These are phyloP conservation scores for Helobdella robusta DNA, from an alignment of 2,888 invertebrate species.

Conservation along the genomic window DNA sequence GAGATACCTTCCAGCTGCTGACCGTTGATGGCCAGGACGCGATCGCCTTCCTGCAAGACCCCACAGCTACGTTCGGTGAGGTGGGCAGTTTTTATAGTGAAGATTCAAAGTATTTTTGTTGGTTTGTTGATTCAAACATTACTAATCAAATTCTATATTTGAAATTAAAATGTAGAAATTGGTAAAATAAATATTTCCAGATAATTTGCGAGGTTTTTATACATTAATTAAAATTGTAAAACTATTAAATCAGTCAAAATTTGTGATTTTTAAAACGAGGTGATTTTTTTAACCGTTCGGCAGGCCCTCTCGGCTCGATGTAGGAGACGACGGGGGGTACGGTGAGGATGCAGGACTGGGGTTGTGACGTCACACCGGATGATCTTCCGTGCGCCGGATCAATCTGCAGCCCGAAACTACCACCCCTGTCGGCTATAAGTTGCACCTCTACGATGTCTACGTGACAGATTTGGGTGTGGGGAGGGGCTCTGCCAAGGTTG, in stretches of 20 bases:
- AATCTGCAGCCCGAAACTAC: conserved; percentile 54
- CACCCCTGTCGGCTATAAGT: conserved; percentile 52
- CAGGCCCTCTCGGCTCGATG: conserved; percentile 55
- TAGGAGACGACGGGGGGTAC: conserved; percentile 52
- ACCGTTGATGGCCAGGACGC: conserved; percentile 74
- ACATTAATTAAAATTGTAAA: too few relatives aligned
- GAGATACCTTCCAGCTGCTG: conserved; percentile 54
- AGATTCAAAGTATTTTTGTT: not conserved
- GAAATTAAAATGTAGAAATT: too few relatives aligned
- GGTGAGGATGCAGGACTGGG: conserved; percentile 40
- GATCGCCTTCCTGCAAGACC: conserved; percentile 59
- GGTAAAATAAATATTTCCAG: too few relatives aligned
- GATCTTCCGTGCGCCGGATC: conserved; percentile 42
- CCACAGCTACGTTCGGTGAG: conserved; percentile 39
- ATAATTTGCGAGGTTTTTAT: too few relatives aligned
- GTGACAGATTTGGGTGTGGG: conserved; percentile 50
- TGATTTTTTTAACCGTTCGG: conserved; percentile 56
- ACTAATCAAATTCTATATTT: too few relatives aligned
- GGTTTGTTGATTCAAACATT: not conserved
- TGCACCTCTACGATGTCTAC: conserved; percentile 52
- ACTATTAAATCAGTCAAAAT: too few relatives aligned
- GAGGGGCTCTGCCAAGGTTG: too few relatives aligned
- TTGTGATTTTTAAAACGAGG: too few relatives aligned
- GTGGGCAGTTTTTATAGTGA: not conserved
- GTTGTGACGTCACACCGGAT: conserved; percentile 25